Percentiles rank a stretch among this genome's conserved stretches.
These are phyloP conservation scores for Mesitornis unicolor DNA, from an alignment of 2,113 vertebrate genomes.

Conservation along the genomic window DNA sequence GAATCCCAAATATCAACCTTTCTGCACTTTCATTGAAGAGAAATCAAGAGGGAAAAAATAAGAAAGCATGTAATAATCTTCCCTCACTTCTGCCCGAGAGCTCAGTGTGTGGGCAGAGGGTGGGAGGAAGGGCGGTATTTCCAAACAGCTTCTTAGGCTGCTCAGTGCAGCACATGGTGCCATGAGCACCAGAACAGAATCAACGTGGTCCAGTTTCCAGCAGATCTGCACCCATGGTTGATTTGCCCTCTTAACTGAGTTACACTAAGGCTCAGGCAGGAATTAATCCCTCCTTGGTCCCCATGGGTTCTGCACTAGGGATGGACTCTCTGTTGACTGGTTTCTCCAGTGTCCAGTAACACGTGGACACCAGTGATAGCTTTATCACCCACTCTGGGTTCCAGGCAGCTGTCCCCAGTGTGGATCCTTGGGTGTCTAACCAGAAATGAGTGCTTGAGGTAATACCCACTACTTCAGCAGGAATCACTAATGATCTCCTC, in stretches of 20 bases:
- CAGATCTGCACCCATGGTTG: fast-evolving
- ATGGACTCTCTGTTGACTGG: fast-evolving
- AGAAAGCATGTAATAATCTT: background rate
- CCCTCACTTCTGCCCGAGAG: background rate
- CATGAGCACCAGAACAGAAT: fast-evolving
- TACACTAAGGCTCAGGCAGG: background rate
- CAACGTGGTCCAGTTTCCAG: background rate
- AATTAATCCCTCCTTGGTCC: background rate
- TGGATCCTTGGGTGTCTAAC: background rate
- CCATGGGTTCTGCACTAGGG: background rate
- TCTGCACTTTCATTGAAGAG: background rate
- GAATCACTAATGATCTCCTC: background rate
- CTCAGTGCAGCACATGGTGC: background rate
- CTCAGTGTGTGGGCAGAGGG: background rate
- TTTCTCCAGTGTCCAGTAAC: fast-evolving
- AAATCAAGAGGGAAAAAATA: background rate
- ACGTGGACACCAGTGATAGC: fast-evolving
- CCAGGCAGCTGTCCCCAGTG: background rate
- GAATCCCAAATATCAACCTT: slow-evolving; percentile 7
- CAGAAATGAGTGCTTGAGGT: background rate
- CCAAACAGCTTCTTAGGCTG: background rate
- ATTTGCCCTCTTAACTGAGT: background rate
- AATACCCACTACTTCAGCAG: background rate
- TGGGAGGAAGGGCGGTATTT: background rate
- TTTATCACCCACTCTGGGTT: background rate